Evolutionary conservation across 2,797 vertebrate species (phyloP).

Genomic region (Lacerta agilis): DNA sequence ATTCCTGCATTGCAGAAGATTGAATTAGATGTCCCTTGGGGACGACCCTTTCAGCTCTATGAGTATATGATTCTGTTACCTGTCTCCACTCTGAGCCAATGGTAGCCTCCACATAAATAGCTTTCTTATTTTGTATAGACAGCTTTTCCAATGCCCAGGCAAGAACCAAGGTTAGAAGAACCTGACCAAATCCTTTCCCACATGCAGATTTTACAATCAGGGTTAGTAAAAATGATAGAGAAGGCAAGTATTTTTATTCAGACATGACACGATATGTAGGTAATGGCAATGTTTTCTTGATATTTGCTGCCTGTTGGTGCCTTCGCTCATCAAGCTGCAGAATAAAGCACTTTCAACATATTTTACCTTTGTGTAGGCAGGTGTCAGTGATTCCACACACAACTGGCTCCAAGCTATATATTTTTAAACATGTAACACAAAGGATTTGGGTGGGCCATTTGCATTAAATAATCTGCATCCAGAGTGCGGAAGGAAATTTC

Average conservation of each 20-base stretch:
- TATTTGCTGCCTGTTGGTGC: background rate
- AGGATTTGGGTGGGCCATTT: slow-evolving; percentile 19
- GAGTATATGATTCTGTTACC: background rate
- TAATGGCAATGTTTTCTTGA: slow-evolving; percentile 48
- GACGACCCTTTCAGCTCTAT: background rate
- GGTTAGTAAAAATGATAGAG: background rate
- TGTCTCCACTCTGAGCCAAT: no score
- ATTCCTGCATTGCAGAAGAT: no score
- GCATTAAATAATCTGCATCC: slow-evolving; percentile 22
- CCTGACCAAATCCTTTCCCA: background rate
- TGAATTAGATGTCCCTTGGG: no score
- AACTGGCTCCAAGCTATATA: slow-evolving; percentile 15
- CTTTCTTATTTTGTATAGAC: background rate
- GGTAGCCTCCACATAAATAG: no score
- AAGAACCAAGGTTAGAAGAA: background rate
- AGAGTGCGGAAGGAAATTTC: slow-evolving; percentile 36
- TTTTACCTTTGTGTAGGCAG: slow-evolving; percentile 22
- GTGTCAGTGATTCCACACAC: slow-evolving; percentile 29
- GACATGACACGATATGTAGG: slow-evolving; percentile 21
- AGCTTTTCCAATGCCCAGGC: background rate
- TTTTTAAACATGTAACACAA: slow-evolving; percentile 29
- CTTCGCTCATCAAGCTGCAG: slow-evolving; percentile 16
- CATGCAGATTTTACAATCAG: background rate
- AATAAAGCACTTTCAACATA: slow-evolving; percentile 8
- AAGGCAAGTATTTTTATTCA: background rate